phyloP scores from a whole-genome alignment of 2,888 invertebrate genomes.

The Yponomeuta sedellus region DNA sequence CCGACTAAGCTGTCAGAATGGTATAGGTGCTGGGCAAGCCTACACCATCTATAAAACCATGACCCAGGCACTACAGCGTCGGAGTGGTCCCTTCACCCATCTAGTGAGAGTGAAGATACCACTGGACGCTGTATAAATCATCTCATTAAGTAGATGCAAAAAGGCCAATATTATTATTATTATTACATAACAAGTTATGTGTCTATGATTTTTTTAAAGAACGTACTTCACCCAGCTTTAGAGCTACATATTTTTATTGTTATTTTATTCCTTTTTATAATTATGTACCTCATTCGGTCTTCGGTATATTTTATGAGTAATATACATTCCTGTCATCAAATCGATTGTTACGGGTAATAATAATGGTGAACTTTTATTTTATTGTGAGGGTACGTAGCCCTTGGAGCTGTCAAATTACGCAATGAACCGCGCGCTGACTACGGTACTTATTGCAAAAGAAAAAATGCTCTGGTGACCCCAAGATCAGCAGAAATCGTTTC shows the following conservation, averaged over 20 bases:
- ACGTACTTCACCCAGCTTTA: background rate
- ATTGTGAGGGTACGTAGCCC: background rate
- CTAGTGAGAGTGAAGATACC: too few species aligned
- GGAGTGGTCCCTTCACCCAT: too few species aligned
- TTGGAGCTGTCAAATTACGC: conserved; percentile 39
- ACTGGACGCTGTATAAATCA: too few species aligned
- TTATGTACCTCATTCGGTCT: background rate
- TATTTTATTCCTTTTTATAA: background rate
- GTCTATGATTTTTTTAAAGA: too few species aligned
- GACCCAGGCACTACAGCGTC: too few species aligned
- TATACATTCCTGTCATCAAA: background rate
- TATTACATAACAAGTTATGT: too few species aligned
- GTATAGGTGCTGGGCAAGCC: too few species aligned
- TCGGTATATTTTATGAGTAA: background rate
- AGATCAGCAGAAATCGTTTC: background rate
- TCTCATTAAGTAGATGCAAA: too few species aligned
- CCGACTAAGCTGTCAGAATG: too few species aligned
- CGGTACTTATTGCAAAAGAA: conserved; percentile 19
- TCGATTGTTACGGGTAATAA: background rate
- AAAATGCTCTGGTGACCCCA: background rate
- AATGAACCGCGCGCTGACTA: conserved; percentile 63
- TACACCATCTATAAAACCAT: too few species aligned
- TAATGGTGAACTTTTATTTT: background rate
- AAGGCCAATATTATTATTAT: too few species aligned
- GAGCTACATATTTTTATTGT: background rate